Evolutionary conservation across 2,113 vertebrate species (phyloP).

Genomic region (Tragelaphus imberbis): DNA sequence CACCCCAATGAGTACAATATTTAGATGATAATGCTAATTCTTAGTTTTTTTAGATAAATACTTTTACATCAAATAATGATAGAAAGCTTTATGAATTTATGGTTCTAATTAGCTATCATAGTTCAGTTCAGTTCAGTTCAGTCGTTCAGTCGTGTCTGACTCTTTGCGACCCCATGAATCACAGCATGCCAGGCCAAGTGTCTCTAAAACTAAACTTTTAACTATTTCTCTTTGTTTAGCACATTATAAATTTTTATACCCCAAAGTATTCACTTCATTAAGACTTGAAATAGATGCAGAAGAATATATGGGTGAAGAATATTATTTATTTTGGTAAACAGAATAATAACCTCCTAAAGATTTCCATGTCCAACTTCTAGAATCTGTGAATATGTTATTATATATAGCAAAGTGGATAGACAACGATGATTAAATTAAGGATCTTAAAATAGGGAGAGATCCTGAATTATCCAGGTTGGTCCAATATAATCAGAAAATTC

Average conservation of each 20-base stretch:
- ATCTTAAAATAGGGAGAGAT: not conserved
- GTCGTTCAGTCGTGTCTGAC: fast-evolving
- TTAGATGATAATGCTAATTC: not conserved
- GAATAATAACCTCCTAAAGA: not conserved
- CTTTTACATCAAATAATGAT: not conserved
- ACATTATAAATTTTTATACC: not conserved
- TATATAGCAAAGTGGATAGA: not conserved
- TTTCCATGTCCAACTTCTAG: not conserved
- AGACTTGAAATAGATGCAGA: not conserved
- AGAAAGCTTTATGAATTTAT: not conserved
- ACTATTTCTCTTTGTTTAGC: not conserved
- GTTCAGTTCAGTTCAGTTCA: too few relatives aligned
- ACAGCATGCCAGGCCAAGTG: not conserved
- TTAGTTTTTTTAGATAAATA: not conserved
- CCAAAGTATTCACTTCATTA: not conserved
- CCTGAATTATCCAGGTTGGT: not conserved
- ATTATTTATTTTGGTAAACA: not conserved
- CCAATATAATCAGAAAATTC: not conserved
- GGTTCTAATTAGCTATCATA: not conserved
- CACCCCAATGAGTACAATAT: not conserved
- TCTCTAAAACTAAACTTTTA: not conserved
- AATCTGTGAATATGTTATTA: not conserved
- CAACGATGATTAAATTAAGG: not conserved
- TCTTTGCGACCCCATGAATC: too few relatives aligned
- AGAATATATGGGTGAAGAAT: not conserved